phyloP scores from a whole-genome alignment of 2,797 vertebrate species.

The Sibirionetta formosa region DNA sequence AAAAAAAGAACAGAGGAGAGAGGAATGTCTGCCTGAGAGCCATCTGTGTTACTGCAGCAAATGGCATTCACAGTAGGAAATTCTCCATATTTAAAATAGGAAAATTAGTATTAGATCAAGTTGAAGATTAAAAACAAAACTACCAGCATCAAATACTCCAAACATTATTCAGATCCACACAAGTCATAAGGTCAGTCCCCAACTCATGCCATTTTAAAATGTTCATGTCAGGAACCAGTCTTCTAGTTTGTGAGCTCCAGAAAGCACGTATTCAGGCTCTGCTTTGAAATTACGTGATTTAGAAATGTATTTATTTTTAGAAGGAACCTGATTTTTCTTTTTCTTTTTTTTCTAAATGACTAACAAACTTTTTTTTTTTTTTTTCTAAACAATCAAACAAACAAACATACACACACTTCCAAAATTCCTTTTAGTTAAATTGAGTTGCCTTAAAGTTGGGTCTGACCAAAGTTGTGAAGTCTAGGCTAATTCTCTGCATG shows the following conservation, averaged over 20 bases:
- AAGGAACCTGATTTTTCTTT: neutral
- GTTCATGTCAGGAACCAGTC: neutral
- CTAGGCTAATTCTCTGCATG: neutral
- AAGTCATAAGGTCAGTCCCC: neutral
- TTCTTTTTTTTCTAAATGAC: neutral
- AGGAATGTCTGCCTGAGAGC: slow-evolving; percentile 33
- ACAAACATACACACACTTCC: neutral
- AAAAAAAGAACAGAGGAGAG: neutral
- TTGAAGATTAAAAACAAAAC: slow-evolving; percentile 34
- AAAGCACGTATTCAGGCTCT: neutral
- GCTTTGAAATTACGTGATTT: neutral
- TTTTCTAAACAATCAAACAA: neutral
- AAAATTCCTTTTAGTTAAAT: slow-evolving; percentile 1
- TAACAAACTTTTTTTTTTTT: too few relatives aligned
- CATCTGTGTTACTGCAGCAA: slow-evolving; percentile 40
- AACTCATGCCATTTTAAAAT: neutral
- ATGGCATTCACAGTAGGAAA: slow-evolving; percentile 25
- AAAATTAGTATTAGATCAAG: slow-evolving; percentile 40
- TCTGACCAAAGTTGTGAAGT: neutral
- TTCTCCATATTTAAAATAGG: slow-evolving; percentile 37
- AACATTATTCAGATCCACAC: neutral
- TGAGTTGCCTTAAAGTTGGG: neutral
- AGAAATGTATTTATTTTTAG: neutral
- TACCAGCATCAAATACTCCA: neutral
- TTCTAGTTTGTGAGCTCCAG: neutral